Conservation (phyloP, 2,113 vertebrate species). For the Muscicapa adusta region DNA sequence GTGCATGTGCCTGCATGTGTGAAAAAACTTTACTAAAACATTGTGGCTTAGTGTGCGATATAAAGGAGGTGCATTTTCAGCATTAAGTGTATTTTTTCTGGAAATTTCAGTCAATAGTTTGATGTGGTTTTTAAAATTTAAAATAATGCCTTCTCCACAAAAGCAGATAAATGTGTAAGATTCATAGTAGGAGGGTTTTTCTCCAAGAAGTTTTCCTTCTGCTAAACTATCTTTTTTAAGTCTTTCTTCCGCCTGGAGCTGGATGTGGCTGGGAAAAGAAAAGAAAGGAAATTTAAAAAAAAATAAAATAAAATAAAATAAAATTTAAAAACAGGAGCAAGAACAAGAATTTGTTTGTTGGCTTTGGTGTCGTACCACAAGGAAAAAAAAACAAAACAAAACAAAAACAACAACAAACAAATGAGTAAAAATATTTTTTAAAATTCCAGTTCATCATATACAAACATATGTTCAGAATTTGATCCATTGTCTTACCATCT, state of each 20-base stretch:
- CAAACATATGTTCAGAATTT: neutral
- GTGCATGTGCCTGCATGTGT: neutral
- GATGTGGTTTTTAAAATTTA: neutral
- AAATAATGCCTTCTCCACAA: neutral
- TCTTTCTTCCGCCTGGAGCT: neutral
- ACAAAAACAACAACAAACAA: neutral
- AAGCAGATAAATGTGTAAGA: neutral
- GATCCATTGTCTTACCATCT: neutral
- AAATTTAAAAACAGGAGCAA: too few relatives aligned
- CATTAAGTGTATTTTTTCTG: neutral
- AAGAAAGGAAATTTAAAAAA: neutral
- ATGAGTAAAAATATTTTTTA: neutral
- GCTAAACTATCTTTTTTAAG: neutral
- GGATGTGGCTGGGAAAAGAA: neutral
- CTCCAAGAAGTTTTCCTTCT: neutral
- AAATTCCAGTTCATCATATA: neutral
- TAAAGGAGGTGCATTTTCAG: neutral
- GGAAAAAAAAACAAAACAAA: neutral
- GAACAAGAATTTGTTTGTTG: accelerated
- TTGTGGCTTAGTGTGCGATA: neutral
- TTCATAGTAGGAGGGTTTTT: neutral
- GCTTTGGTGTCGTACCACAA: neutral
- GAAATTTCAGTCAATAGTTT: neutral
- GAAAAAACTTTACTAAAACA: neutral
- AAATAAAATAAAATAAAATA: too few relatives aligned